Evolutionary conservation across 2,797 vertebrate genomes (phyloP).

Genomic region (Semaprochilodus insignis): DNA sequence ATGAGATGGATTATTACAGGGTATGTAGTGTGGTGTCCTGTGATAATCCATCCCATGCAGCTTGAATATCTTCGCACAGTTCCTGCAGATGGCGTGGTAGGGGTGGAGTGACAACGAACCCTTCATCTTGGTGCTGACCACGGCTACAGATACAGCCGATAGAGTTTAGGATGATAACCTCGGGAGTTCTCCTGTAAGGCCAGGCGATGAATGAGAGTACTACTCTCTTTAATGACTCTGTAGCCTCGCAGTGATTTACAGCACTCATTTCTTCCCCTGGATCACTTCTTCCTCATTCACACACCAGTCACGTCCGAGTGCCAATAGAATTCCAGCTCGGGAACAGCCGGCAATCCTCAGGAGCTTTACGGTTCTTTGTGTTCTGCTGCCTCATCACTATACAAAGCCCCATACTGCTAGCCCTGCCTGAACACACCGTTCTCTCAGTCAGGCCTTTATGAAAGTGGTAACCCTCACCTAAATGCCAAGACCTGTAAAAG

Average conservation of each 20-base stretch:
- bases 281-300: neutral
- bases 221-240: neutral
- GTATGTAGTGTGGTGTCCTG: too few species aligned
- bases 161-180: too few species aligned
- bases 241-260: neutral
- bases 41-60: too few species aligned
- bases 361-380: neutral
- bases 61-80: too few species aligned
- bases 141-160: too few species aligned
- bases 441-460: neutral
- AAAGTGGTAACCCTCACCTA: too few species aligned
- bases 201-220: neutral
- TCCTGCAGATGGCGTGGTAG: too few species aligned
- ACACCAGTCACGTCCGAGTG: neutral
- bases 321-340: neutral
- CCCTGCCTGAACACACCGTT: neutral
- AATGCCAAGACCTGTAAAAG: neutral
- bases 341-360: neutral
- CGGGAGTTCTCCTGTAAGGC: neutral
- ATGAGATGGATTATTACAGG: too few species aligned
- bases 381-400: slow-evolving; percentile 16
- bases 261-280: neutral
- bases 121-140: too few species aligned
- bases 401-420: neutral
- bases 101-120: too few species aligned